Evolutionary conservation across 2,113 vertebrate species (phyloP), one percentile per base, ranked within the genome.

Genomic region (Pleuronectes platessa): DNA sequence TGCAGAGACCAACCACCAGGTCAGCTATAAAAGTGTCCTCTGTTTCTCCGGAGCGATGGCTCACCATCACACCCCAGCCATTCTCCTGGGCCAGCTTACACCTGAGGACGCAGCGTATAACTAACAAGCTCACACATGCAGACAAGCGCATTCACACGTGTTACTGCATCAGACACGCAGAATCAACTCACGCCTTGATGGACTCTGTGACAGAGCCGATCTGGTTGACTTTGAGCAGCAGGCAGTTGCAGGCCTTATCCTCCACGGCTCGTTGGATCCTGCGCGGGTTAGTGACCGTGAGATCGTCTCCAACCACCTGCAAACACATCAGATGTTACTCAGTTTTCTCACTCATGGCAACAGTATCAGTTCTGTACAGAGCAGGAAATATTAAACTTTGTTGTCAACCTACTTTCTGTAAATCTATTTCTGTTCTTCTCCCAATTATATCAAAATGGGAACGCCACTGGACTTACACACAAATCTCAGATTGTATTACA

Each of bases 41-140:
- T 0, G 97, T 98, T 89, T 98, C 97, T 76, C 97, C 97, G 0
- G 97, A 98, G 79, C 97, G 96, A 65, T 98, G 97, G 78, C 97
- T 98, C 87, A 98, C 97, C 97, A 98, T 98, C 88, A 98, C 97
- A 0, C 97, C 97, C 97, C 97, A 98, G 86, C 97, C 96, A 0
- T 97, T 98, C 94, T 97, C 96, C 93, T 98, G 97, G 69, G 97
- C 97, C 94, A 98, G 68, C 78, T 97, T 98, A 90, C 97, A 98
- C 80, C 97, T 98, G 90, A 69, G 20, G 37, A 60, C 2, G 6
- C 13, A 5, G 45, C 31, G 31, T 24, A 24, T 24, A 18, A 45
- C 24, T 11, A 54, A 4, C 27, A 15, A 11, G 15, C 26, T 51
- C 13, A 51, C 7, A 73, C 56, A 20, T 27, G 26, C 23, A 66